Evolutionary conservation across 2,797 vertebrate species (phyloP), one percentile per base, ranked within the genome.

Genomic region (Enteromius radiatus): DNA sequence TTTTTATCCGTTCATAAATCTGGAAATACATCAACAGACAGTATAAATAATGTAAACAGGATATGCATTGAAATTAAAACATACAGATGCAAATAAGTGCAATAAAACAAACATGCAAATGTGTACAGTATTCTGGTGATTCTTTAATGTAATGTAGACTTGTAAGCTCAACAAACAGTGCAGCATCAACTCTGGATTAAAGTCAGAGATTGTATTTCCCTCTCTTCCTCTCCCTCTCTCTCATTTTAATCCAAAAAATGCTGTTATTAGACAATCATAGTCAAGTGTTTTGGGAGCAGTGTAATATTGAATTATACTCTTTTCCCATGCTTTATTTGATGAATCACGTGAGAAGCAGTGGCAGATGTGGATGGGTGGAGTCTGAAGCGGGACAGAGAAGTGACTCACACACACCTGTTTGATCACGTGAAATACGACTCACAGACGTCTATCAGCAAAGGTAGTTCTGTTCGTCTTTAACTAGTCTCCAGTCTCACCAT

Each of bases 311-410:
- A 73, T 71, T 21, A 21, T 33, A n/a, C 1, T 0, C 6, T 52
- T 49, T 73, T 4, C 47, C 47, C 47, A 73, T 0, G 3, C 31
- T 31, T 49, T 49, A 21, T 21, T 71, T 33, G 31, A 14, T 54
- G 1, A 59, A 26, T 38, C 36, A 52, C 41, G 52, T 76, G 47
- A 76, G 52, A 76, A 59, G 52, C 49, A 41, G 33, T 41, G 52
- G 36, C 38, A 63, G 74, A 59, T 75, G 73, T 75, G 73, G 7
- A 26, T 28, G 23, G 56, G 74, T 21, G 54, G 36, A 43, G 54
- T 28, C 56, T 45, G 74, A 28, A 61, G 28, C 1, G 4, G 56
- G 36, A 76, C 54, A 61, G 56, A 45, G 56, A 76, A 31, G 10
- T 43, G 36, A 28, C 15, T 21, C 56, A 59, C 54, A 54, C 52